phyloP scores from a whole-genome alignment of 2,113 vertebrate genomes.

The Pollimyrus isidori region DNA sequence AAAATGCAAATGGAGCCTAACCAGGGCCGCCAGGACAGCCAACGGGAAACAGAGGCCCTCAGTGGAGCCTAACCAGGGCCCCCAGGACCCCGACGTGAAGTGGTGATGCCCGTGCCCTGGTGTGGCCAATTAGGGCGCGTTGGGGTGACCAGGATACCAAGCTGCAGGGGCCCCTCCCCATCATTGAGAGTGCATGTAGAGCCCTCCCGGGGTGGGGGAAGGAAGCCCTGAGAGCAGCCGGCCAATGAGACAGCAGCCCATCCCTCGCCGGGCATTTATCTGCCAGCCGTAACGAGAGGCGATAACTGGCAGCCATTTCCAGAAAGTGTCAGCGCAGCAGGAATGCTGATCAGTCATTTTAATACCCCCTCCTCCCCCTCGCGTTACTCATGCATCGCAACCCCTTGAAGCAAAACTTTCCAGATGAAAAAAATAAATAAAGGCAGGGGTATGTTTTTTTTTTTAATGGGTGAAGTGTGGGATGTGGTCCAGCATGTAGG shows the following conservation, averaged over 20 bases:
- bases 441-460: neutral
- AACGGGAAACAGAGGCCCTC: neutral
- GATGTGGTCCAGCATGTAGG: neutral
- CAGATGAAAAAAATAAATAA: neutral
- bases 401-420: neutral
- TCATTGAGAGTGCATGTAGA: slow-evolving; percentile 9
- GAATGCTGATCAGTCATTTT: slow-evolving; percentile 21
- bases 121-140: neutral
- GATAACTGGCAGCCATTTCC: slow-evolving; percentile 22
- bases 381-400: neutral
- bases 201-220: neutral
- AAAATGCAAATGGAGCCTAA: neutral
- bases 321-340: slow-evolving; percentile 20
- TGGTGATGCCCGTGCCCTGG: too few relatives aligned
- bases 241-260: slow-evolving; percentile 19
- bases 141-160: neutral
- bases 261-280: slow-evolving; percentile 12
- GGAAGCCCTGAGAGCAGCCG: neutral
- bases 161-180: neutral
- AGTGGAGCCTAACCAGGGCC: neutral
- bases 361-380: neutral
- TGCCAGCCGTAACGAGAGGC: slow-evolving; percentile 22
- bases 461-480: neutral
- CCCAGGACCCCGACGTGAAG: neutral
- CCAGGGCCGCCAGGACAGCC: neutral